These are phyloP conservation scores for Venturia canescens DNA, from an alignment of 1,140 invertebrate genomes.

Conservation along the genomic window DNA sequence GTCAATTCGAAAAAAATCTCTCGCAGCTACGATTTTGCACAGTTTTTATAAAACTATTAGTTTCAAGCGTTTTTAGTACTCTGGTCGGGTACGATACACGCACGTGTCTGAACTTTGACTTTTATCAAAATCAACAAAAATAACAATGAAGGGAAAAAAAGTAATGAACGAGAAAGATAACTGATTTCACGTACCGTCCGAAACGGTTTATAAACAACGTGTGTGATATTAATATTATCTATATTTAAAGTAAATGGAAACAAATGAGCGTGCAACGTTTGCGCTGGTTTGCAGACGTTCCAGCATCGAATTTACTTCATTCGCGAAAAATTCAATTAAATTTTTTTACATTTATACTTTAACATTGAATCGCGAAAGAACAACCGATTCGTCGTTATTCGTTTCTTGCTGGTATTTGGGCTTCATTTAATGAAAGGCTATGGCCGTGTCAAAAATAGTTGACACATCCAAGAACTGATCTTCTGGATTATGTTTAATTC, in stretches of 20 bases:
- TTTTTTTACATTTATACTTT: slow-evolving; percentile 13
- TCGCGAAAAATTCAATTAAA: not conserved
- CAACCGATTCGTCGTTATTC: not conserved
- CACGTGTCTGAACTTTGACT: not conserved
- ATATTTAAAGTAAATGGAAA: slow-evolving; percentile 45
- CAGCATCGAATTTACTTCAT: slow-evolving; percentile 48
- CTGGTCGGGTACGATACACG: slow-evolving; percentile 34
- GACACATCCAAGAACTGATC: slow-evolving; percentile 25
- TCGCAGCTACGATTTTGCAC: too few relatives aligned
- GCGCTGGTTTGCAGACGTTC: slow-evolving; percentile 60
- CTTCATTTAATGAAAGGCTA: too few relatives aligned
- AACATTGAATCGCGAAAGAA: slow-evolving; percentile 16
- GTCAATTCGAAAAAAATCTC: too few relatives aligned
- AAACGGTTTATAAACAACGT: slow-evolving; percentile 48
- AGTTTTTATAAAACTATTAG: too few relatives aligned
- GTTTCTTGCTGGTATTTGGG: too few relatives aligned
- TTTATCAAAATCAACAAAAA: slow-evolving; percentile 35
- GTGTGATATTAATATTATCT: slow-evolving; percentile 57
- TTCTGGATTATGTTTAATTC: slow-evolving; percentile 56
- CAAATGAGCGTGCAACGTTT: slow-evolving; percentile 35
- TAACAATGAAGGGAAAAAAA: not conserved
- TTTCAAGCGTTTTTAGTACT: not conserved
- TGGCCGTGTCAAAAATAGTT: not conserved
- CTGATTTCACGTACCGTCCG: slow-evolving; percentile 51
- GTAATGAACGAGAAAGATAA: slow-evolving; percentile 1